Percentiles rank a stretch among this genome's conserved stretches.
phyloP scores from a whole-genome alignment of 1,140 invertebrate genomes.

The Drosophila baimaii region DNA sequence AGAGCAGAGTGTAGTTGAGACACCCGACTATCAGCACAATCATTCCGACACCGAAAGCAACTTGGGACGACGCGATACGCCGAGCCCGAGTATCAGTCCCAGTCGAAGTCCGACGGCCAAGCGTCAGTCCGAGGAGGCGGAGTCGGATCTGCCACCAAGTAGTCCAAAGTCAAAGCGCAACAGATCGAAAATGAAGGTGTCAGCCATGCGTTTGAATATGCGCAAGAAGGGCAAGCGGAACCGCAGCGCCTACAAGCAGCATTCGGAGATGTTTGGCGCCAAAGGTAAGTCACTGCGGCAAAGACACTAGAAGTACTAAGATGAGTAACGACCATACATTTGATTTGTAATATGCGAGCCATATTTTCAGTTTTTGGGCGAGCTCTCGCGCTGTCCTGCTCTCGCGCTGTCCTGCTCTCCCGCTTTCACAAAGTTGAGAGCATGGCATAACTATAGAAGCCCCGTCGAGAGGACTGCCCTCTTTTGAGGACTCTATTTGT shows the following conservation, averaged over 20 bases:
- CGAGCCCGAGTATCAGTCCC: conserved; percentile 41
- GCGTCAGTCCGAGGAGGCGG: conserved; percentile 21
- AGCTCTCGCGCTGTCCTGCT: no score
- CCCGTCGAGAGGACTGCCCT: no score
- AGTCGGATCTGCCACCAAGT: conserved; percentile 23
- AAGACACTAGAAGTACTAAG: no score
- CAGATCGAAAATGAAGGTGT: conserved; percentile 54
- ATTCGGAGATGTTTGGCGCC: conserved; percentile 72
- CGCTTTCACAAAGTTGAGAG: no score
- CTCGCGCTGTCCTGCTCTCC: no score
- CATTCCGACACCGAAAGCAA: conserved; percentile 81
- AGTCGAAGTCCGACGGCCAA: conserved; percentile 16
- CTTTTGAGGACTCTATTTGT: no score
- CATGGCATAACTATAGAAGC: no score
- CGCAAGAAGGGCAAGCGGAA: conserved; percentile 57
- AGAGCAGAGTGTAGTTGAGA: conserved; percentile 9
- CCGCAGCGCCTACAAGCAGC: conserved; percentile 59
- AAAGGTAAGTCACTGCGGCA: conserved; percentile 66
- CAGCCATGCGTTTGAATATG: conserved; percentile 69
- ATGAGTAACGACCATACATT: no score
- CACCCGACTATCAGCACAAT: conserved; percentile 38
- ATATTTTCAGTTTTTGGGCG: no score
- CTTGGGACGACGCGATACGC: conserved; percentile 49
- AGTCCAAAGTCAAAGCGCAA: conserved; percentile 35
- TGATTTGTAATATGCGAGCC: no score